Evolutionary conservation across 2,113 vertebrate genomes (phyloP).

Genomic region (Seriola quinqueradiata): DNA sequence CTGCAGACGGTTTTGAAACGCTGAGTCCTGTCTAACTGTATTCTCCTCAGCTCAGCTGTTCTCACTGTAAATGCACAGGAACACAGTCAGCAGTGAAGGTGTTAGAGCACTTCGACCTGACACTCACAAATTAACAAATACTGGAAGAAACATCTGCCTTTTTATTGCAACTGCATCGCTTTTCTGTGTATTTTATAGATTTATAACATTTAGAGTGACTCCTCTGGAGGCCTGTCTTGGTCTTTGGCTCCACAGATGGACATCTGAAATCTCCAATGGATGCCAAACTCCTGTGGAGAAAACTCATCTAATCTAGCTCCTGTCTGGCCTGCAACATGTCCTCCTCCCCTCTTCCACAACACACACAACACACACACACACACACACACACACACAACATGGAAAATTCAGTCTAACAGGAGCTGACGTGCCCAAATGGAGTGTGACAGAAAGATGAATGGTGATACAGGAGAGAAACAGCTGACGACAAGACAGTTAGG

Average conservation of each 20-base stretch:
- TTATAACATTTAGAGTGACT: background rate
- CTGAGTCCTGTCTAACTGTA: slow-evolving; percentile 22
- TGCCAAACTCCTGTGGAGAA: slow-evolving; percentile 41
- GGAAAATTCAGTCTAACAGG: background rate
- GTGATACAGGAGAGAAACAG: background rate
- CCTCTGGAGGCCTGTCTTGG: background rate
- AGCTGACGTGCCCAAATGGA: background rate
- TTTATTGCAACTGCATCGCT: background rate
- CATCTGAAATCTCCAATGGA: slow-evolving; percentile 28
- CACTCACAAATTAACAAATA: background rate
- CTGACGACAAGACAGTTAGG: background rate
- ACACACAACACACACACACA: background rate
- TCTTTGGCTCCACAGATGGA: slow-evolving; percentile 31
- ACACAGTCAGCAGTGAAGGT: slow-evolving; percentile 22
- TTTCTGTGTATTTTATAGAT: background rate
- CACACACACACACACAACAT: background rate
- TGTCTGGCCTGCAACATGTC: slow-evolving; percentile 17
- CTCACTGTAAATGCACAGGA: slow-evolving; percentile 11
- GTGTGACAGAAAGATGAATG: background rate
- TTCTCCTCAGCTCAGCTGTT: slow-evolving; percentile 39
- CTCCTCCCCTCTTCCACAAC: background rate
- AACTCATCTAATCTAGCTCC: slow-evolving; percentile 26
- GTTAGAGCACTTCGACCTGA: background rate
- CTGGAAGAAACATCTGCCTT: background rate
- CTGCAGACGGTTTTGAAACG: background rate